Conservation (phyloP, 2,888 invertebrate genomes). For the Epicampocera succincta region DNA sequence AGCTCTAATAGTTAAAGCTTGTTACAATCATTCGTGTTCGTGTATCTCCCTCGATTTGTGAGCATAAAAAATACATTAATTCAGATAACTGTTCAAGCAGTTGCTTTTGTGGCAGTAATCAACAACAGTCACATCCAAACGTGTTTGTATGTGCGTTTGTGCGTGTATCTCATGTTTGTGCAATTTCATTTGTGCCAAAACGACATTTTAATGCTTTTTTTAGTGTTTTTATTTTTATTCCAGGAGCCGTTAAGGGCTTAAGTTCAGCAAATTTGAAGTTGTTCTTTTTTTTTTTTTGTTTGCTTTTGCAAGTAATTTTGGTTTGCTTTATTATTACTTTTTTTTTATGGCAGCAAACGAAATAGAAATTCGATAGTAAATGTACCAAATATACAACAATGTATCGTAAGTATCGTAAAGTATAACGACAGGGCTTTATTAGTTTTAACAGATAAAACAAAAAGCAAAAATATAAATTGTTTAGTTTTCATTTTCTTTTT, state of each 20-base stretch:
- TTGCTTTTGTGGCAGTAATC: background rate
- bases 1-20: constrained; percentile 47
- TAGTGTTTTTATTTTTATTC: constrained; percentile 52
- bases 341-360: constrained; percentile 32
- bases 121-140: constrained; percentile 12
- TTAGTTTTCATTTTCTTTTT: background rate
- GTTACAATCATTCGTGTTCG: constrained; percentile 57
- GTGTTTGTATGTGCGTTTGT: too few relatives aligned
- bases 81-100: background rate
- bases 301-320: constrained; percentile 61
- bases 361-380: constrained; percentile 44
- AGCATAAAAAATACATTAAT: background rate
- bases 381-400: constrained; percentile 44
- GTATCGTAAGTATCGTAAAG: constrained; percentile 33
- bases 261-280: constrained; percentile 60
- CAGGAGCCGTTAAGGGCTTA: constrained; percentile 66
- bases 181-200: constrained; percentile 66
- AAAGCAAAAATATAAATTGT: background rate
- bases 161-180: constrained; percentile 55
- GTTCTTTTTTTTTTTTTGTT: constrained; percentile 61
- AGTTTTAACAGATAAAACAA: constrained; percentile 57
- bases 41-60: constrained; percentile 58
- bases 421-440: constrained; percentile 59
- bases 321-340: background rate
- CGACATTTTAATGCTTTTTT: constrained; percentile 66